Conservation (phyloP, 2,113 vertebrate species). For the Hymenochirus boettgeri region DNA sequence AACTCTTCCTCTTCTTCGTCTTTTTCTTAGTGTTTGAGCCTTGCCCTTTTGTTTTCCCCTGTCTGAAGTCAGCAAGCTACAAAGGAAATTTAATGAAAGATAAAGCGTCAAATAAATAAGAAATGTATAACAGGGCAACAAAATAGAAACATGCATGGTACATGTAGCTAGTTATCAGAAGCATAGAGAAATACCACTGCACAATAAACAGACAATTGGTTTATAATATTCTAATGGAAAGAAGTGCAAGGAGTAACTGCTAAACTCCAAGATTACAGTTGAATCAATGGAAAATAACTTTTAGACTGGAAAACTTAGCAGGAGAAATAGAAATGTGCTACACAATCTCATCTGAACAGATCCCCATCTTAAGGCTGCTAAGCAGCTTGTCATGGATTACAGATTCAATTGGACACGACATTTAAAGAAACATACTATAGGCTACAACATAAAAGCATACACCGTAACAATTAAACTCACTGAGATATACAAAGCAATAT, state of each 20-base stretch:
- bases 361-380: conserved; percentile 7
- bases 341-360: background rate
- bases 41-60: conserved; percentile 63
- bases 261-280: conserved; percentile 39
- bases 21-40: conserved; percentile 62
- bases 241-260: conserved; percentile 23
- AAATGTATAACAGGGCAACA: conserved; percentile 65
- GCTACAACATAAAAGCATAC: no score
- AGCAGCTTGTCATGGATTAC: conserved; percentile 33
- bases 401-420: conserved; percentile 6
- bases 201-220: no score
- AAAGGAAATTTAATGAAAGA: conserved; percentile 60
- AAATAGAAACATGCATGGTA: conserved; percentile 48
- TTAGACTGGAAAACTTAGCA: conserved; percentile 1
- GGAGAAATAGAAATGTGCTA: background rate
- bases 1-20: conserved; percentile 67
- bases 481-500: no score
- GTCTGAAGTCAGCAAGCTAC: conserved; percentile 71
- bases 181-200: background rate
- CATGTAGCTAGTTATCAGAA: conserved; percentile 24
- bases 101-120: conserved; percentile 67
- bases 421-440: background rate
- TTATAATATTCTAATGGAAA: no score
- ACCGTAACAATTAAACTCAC: no score
- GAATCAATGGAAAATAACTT: conserved; percentile 8